phyloP scores from a whole-genome alignment of 1,140 invertebrate species.

The Euborellia annulipes region DNA sequence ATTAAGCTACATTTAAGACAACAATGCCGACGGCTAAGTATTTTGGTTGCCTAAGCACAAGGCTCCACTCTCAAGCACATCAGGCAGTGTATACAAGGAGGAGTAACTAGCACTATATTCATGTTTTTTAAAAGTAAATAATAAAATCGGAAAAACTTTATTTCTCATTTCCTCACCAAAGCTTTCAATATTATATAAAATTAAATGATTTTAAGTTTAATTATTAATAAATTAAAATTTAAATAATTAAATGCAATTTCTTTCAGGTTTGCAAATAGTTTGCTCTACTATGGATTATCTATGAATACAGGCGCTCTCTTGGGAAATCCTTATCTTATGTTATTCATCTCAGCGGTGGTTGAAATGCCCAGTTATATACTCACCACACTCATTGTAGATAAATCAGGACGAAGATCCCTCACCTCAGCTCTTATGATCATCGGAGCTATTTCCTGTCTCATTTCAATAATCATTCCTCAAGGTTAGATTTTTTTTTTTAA shows the following conservation, averaged over 20 bases:
- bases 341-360: conserved; percentile 63
- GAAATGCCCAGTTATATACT: conserved; percentile 68
- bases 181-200: conserved; percentile 12
- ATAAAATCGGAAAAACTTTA: no score
- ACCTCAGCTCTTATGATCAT: conserved; percentile 56
- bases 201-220: conserved; percentile 1
- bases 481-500: conserved; percentile 22
- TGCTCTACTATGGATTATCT: conserved; percentile 75
- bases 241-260: not conserved
- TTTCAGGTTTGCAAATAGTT: conserved; percentile 60
- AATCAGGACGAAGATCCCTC: conserved; percentile 48
- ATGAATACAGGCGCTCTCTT: conserved; percentile 54
- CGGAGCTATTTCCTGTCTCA: conserved; percentile 52
- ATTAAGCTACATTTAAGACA: no score
- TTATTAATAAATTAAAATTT: no score
- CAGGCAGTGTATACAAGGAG: no score
- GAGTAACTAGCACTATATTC: no score
- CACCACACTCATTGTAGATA: conserved; percentile 52
- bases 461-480: conserved; percentile 42
- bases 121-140: no score
- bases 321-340: conserved; percentile 69
- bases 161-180: no score
- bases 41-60: no score
- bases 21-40: no score
- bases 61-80: no score